Conservation (phyloP, 2,888 invertebrate genomes). For the Mycalesis mineus region DNA sequence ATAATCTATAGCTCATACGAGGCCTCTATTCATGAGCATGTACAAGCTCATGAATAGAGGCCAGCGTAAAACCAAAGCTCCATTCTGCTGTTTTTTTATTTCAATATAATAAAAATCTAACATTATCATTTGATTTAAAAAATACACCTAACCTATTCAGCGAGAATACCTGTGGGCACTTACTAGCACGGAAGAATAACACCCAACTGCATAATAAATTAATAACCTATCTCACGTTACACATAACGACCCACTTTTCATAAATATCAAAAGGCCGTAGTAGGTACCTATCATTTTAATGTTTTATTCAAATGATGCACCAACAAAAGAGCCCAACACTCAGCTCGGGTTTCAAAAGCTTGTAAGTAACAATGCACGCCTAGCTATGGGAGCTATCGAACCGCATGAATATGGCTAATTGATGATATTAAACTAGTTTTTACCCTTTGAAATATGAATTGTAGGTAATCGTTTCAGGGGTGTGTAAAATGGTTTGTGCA, state of each 20-base stretch:
- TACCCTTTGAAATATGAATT: background rate
- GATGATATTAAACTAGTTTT: constrained; percentile 27
- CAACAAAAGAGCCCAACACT: constrained; percentile 69
- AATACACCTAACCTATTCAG: background rate
- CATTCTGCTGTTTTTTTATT: too few species aligned
- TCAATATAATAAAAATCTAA: too few species aligned
- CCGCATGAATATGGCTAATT: constrained; percentile 32
- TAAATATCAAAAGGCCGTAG: constrained; percentile 48
- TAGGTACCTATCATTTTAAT: constrained; percentile 51
- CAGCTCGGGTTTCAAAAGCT: constrained; percentile 65
- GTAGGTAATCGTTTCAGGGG: background rate
- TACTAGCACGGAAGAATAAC: background rate
- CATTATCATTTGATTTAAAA: too few species aligned
- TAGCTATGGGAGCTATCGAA: constrained; percentile 36
- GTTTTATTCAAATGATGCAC: constrained; percentile 70
- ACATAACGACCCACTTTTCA: constrained; percentile 28
- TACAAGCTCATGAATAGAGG: too few species aligned
- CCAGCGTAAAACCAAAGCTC: too few species aligned
- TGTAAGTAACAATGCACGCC: constrained; percentile 64
- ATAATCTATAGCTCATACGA: too few species aligned
- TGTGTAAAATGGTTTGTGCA: background rate
- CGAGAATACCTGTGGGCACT: background rate
- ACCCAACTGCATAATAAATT: constrained; percentile 9
- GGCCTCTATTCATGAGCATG: too few species aligned
- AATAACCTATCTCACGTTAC: constrained; percentile 28